These are phyloP conservation scores for Pentalonia nigronervosa DNA, from an alignment of 1,140 invertebrate genomes.

Conservation along the genomic window DNA sequence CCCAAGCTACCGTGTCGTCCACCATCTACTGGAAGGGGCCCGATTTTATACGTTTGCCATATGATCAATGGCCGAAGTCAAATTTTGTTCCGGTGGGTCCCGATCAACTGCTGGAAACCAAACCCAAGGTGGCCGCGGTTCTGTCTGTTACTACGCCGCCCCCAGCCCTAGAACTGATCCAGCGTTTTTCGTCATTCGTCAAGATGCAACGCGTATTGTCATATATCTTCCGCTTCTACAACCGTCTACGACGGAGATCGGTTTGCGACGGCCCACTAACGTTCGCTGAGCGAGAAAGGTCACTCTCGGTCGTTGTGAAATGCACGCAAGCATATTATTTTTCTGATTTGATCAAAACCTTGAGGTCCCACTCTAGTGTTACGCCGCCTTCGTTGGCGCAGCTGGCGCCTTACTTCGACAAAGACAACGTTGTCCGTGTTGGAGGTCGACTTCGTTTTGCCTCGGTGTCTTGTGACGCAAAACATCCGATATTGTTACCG, in stretches of 20 bases:
- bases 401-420: neutral
- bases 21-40: neutral
- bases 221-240: too few relatives aligned
- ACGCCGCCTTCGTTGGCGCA: neutral
- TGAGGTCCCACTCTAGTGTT: neutral
- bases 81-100: neutral
- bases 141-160: neutral
- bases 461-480: neutral
- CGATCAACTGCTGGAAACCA: neutral
- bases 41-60: neutral
- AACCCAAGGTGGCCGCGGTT: neutral
- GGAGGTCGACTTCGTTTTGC: neutral
- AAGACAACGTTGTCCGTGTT: neutral
- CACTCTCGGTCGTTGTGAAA: neutral
- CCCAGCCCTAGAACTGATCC: neutral
- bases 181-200: neutral
- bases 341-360: neutral
- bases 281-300: neutral
- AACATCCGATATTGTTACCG: neutral
- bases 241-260: too few relatives aligned
- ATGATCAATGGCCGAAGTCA: neutral
- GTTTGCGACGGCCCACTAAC: neutral
- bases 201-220: neutral
- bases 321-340: neutral
- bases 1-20: neutral